Evolutionary conservation across 2,113 vertebrate species (phyloP), one percentile per base, ranked within the genome.

Genomic region (Aphyosemion australe): DNA sequence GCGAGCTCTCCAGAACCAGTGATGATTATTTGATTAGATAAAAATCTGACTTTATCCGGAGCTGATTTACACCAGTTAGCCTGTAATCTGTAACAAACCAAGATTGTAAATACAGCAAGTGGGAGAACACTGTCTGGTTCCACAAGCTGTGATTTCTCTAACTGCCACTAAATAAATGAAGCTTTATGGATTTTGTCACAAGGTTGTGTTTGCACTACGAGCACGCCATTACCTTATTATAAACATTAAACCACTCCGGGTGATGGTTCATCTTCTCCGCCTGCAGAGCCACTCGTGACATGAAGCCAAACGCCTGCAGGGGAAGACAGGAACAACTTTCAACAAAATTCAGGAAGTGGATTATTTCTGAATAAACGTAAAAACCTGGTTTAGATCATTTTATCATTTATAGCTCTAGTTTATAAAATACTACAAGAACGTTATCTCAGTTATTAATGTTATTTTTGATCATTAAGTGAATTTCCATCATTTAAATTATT

Each of bases 191-290:
- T 57, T 43, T 6, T 6, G n/a, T n/a, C n/a, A n/a, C n/a, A n/a
- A n/a, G n/a, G n/a, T n/a, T n/a, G n/a, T n/a, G 64, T 63, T 61
- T 52, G 42, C 14, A 69, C 16, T 52, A 42, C 11, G 18, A 57
- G 31, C 56, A 46, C 32, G 39, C 12, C 82, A 5, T 93, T 94
- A 98, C 97, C 96, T 99, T 99, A 87, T 94, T 97, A 91, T 98
- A 99, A 66, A 96, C 94, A 56, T 99, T 99, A 86, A 96, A 97
- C 97, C 97, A 99, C 71, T 99, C 97, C 0, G 98, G 98, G 86
- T 99, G 98, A 84, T 99, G 97, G 92, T 98, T 95, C 95, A 99
- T 96, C 93, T 97, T 99, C 92, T 99, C 97, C 39, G 97, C 96
- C 84, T 97, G 96, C 10, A 99, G 87, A 80, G 98, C 97, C 61